Conservation (phyloP, 2,888 invertebrate genomes). For the Cerceris rybyensis region DNA sequence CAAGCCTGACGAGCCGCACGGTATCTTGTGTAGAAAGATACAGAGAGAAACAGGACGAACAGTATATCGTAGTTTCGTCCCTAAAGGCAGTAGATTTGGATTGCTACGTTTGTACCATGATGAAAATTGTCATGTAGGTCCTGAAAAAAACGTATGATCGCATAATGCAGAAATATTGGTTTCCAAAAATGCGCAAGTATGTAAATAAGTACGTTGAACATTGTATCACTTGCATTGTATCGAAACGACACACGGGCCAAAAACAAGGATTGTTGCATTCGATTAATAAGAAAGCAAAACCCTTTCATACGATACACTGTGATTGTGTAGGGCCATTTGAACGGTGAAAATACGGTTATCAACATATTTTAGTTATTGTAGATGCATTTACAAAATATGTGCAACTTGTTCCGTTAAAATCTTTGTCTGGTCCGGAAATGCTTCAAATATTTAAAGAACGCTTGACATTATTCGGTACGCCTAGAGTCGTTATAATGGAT, state of each 20-base stretch:
- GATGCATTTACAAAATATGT: constrained; percentile 29
- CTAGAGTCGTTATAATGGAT: background rate
- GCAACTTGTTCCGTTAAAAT: constrained; percentile 23
- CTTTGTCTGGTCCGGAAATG: constrained; percentile 1
- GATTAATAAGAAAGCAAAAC: background rate
- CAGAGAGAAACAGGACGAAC: background rate
- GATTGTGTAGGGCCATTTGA: constrained; percentile 26
- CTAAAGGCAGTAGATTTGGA: constrained; percentile 6
- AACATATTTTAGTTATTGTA: constrained; percentile 14
- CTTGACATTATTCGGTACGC: constrained; percentile 10
- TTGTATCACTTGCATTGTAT: constrained; percentile 6
- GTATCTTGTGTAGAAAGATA: constrained; percentile 6
- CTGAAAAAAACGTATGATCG: constrained; percentile 11
- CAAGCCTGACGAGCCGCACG: too few species aligned
- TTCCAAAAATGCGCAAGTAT: background rate
- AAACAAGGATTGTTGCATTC: constrained; percentile 13
- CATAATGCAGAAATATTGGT: too few species aligned
- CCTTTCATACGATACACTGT: constrained; percentile 14
- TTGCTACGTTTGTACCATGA: constrained; percentile 12
- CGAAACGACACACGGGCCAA: constrained; percentile 1
- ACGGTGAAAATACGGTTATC: constrained; percentile 4
- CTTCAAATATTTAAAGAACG: constrained; percentile 19
- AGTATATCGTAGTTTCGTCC: background rate
- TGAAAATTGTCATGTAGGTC: constrained; percentile 9
- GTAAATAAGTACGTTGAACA: constrained; percentile 11